Percentiles rank a stretch among this genome's conserved stretches.
Conservation (phyloP, 2,113 vertebrate species). For the Ornithorhynchus anatinus region DNA sequence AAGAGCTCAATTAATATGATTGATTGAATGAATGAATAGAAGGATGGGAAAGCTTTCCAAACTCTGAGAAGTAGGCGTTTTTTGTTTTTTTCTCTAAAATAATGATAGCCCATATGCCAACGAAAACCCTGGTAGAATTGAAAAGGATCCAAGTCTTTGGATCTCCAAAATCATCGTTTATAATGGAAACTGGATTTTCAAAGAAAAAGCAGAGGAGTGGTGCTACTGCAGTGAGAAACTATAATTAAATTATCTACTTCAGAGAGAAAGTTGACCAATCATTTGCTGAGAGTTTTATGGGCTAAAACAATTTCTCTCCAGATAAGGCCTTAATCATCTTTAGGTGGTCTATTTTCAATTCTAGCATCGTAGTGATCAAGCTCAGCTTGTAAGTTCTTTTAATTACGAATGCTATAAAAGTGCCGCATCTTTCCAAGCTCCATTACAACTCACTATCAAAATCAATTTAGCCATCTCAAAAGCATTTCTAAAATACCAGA, state of each 20-base stretch:
- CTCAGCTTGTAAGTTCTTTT: constrained; percentile 28
- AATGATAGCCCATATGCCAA: constrained; percentile 22
- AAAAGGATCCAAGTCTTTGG: constrained; percentile 32
- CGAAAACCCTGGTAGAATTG: constrained; percentile 44
- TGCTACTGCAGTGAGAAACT: constrained; percentile 15
- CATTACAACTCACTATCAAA: constrained; percentile 25
- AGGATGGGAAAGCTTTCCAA: too few relatives aligned
- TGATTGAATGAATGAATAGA: too few relatives aligned
- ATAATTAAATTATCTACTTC: constrained; percentile 45
- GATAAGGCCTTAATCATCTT: constrained; percentile 27
- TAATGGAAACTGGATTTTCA: constrained; percentile 28
- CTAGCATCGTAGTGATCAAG: constrained; percentile 21
- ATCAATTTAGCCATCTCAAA: constrained; percentile 41
- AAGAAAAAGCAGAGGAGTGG: constrained; percentile 17
- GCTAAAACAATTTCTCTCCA: constrained; percentile 23
- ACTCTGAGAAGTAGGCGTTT: background rate
- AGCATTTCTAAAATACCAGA: constrained; percentile 38
- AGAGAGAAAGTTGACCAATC: constrained; percentile 24
- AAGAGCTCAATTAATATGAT: too few relatives aligned
- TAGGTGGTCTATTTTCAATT: constrained; percentile 46
- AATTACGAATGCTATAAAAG: constrained; percentile 26
- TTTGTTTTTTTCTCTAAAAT: constrained; percentile 1
- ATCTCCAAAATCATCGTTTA: constrained; percentile 35
- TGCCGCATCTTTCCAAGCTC: constrained; percentile 9
- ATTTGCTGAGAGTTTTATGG: background rate